These are phyloP conservation scores for Cosmia pyralina DNA, from an alignment of 2,888 invertebrate species.

Conservation along the genomic window DNA sequence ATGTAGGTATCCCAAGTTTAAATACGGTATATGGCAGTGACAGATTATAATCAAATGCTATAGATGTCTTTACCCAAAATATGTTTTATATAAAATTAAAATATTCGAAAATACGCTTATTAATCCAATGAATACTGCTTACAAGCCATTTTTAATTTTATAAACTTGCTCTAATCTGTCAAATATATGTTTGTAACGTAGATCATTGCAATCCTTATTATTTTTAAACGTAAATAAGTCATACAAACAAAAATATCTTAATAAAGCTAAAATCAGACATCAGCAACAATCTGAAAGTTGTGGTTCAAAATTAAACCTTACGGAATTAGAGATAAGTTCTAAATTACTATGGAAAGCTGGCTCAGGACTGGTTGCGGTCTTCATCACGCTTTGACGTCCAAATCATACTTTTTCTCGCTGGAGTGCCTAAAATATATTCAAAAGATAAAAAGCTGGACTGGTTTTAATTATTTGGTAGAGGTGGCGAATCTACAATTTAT, in stretches of 20 bases:
- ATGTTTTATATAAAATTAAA: not conserved
- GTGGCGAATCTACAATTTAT: slow-evolving; percentile 59
- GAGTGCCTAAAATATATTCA: slow-evolving; percentile 82
- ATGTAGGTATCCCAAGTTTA: slow-evolving; percentile 7
- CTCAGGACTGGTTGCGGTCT: slow-evolving; percentile 54
- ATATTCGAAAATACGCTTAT: slow-evolving; percentile 10
- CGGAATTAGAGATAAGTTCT: slow-evolving; percentile 61
- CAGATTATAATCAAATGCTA: slow-evolving; percentile 23
- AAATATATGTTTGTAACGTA: slow-evolving; percentile 24
- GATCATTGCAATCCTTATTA: slow-evolving; percentile 34
- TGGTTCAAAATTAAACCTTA: slow-evolving; percentile 60
- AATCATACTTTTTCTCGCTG: slow-evolving; percentile 85
- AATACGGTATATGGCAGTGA: slow-evolving; percentile 33
- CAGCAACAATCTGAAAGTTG: slow-evolving; percentile 42
- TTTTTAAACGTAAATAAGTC: slow-evolving; percentile 15
- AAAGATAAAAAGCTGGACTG: slow-evolving; percentile 60
- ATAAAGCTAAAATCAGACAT: slow-evolving; percentile 54
- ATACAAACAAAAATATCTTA: slow-evolving; percentile 41
- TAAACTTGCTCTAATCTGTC: slow-evolving; percentile 20
- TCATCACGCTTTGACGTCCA: slow-evolving; percentile 84
- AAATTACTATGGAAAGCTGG: slow-evolving; percentile 61
- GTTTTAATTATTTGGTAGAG: slow-evolving; percentile 26
- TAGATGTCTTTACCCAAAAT: slow-evolving; percentile 11
- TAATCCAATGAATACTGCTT: slow-evolving; percentile 45
- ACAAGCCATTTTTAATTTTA: slow-evolving; percentile 17